A percentile compares a stretch with the other conserved stretches of the same genome.
phyloP scores from a whole-genome alignment of 2,797 vertebrate genomes.

The Pangasius larnaudii region DNA sequence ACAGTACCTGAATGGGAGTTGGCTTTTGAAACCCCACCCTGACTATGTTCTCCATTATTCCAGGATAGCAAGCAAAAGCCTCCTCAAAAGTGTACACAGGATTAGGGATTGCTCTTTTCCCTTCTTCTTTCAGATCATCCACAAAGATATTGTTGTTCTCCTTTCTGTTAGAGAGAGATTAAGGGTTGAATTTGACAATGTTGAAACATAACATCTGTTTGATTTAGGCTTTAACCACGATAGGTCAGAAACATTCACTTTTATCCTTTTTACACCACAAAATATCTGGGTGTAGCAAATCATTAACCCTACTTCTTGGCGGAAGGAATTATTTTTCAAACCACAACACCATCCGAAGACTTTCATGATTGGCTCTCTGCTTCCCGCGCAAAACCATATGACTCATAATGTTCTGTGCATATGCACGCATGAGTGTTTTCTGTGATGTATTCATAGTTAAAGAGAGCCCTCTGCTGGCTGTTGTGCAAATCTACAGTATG shows the following conservation, averaged over 20 bases:
- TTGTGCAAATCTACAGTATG: background rate
- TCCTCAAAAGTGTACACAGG: conserved; percentile 88
- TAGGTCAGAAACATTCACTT: background rate
- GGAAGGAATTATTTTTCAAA: background rate
- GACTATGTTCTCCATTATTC: conserved; percentile 88
- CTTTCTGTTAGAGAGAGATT: conserved; percentile 74
- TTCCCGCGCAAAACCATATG: background rate
- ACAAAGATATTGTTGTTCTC: conserved; percentile 91
- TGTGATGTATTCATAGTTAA: background rate
- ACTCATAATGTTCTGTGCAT: background rate
- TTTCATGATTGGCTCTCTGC: background rate
- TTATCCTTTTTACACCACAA: background rate
- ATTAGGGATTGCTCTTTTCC: conserved; percentile 84
- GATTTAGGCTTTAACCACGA: background rate
- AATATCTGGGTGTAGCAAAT: background rate
- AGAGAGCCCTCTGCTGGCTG: conserved; percentile 29
- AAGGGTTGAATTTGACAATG: background rate
- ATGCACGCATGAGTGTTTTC: background rate
- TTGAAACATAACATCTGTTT: background rate
- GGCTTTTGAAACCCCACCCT: conserved; percentile 87
- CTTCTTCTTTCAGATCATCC: conserved; percentile 86
- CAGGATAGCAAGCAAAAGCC: conserved; percentile 85
- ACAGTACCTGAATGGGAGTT: conserved; percentile 92
- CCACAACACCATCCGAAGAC: background rate
- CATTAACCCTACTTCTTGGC: background rate